Evolutionary conservation across 2,113 vertebrate genomes (phyloP).

Genomic region (Sigmodon hispidus): DNA sequence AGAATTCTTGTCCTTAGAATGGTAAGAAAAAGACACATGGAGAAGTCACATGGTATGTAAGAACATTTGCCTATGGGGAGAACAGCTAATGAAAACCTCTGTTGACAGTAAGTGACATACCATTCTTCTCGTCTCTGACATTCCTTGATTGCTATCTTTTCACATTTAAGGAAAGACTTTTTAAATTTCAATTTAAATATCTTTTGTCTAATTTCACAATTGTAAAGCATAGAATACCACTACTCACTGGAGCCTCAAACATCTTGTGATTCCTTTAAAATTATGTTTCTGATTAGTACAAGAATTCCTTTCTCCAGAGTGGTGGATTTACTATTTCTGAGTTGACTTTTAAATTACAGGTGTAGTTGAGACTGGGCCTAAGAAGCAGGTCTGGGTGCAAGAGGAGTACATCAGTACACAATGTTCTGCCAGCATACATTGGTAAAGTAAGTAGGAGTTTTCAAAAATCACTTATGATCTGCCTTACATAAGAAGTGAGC

Average conservation of each 20-base stretch:
- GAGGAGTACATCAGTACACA: background rate
- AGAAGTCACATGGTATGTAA: background rate
- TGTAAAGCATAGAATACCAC: background rate
- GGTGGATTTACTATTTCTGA: background rate
- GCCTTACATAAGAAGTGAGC: background rate
- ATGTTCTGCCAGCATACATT: background rate
- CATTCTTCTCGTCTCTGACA: background rate
- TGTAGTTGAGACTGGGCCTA: background rate
- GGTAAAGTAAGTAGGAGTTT: background rate
- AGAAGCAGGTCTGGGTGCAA: background rate
- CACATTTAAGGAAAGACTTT: background rate
- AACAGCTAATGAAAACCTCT: background rate
- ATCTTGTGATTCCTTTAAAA: slow-evolving; percentile 30
- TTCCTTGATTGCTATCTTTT: background rate
- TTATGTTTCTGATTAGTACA: background rate
- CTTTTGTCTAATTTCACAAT: background rate
- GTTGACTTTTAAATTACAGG: background rate
- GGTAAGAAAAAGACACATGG: background rate
- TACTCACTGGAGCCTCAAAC: background rate
- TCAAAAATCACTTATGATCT: slow-evolving; percentile 19
- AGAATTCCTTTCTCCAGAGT: background rate
- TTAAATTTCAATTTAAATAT: slow-evolving; percentile 7
- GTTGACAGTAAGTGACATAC: background rate
- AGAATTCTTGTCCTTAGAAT: background rate
- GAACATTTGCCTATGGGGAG: background rate